Evolutionary conservation across 2,888 invertebrate genomes (phyloP), one percentile per base, ranked within the genome.

Genomic region (Drosophila rellima): DNA sequence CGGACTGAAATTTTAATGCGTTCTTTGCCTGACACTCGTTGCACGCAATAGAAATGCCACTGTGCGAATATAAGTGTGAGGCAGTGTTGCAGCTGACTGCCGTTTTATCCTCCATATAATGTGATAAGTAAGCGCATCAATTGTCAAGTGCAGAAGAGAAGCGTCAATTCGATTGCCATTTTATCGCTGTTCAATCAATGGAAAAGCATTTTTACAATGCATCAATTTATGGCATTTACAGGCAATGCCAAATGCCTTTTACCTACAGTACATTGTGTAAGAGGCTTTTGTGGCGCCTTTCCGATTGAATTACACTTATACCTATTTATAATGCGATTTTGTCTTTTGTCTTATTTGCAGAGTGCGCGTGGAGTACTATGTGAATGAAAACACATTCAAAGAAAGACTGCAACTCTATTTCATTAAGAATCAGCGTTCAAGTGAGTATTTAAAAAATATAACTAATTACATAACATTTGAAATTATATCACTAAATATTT

Each of bases 351-450:
- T 69, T 47, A 54, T 67, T 77, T 91, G 96, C 96, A 99, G 99
- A 95, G 99, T 99, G 90, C 97, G 98, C 90, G 99, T 99, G 93
- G 99, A 99, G 94, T 99, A 99, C 93, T 99, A 99, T 94, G 98
- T 98, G 92, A 98, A 99, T 94, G 99, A 99, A 94, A 98, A 98
- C 93, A 98, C 98, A 92, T 96, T 99, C 94, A 99, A 99, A 94
- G 98, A 99, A 94, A 95, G 98, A 93, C 96, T 99, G 93, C 98
- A 99, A 94, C 95, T 99, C 89, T 99, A 99, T 94, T 99, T 99
- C 95, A 97, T 99, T 94, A 99, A 99, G 94, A 99, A 99, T 94
- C 98, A 99, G 94, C 96, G 98, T 94, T 98, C 98, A 93, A 99
- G 99, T 99, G 94, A 98, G 98, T 37, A 35, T 5, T 6, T 6